phyloP scores from a whole-genome alignment of 2,888 invertebrate species.

The Tenthredo distinguenda region DNA sequence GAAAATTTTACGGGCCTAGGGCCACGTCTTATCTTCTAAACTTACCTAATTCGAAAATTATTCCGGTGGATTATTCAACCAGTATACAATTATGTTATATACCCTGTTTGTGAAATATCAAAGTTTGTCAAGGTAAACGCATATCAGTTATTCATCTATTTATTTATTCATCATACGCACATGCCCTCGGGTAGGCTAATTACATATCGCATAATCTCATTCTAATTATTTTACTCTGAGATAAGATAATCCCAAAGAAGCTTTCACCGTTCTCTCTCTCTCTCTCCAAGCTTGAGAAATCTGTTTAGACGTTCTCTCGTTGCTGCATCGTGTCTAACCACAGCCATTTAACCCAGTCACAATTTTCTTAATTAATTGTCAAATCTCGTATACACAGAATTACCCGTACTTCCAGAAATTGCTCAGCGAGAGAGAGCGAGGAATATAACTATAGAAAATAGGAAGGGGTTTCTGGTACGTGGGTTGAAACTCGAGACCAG shows the following conservation, averaged over 20 bases:
- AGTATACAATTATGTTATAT: neutral
- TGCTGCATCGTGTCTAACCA: neutral
- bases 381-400: constrained; percentile 13
- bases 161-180: neutral
- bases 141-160: neutral
- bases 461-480: neutral
- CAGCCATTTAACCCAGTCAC: neutral
- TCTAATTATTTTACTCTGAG: neutral
- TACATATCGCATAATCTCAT: neutral
- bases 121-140: neutral
- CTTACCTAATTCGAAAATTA: constrained; percentile 15
- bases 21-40: constrained; percentile 2
- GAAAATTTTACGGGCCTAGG: neutral
- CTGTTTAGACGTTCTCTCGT: constrained; percentile 1
- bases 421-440: neutral
- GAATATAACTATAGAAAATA: constrained; percentile 1
- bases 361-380: constrained; percentile 39
- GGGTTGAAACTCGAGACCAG: constrained; percentile 23
- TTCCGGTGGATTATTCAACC: neutral
- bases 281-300: neutral
- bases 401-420: constrained; percentile 5
- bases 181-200: neutral
- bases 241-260: constrained; percentile 13
- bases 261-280: neutral
- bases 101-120: neutral